Base-by-base conservation (phyloP, 2,797 vertebrate species). In the Syngnathus acus region DNA sequence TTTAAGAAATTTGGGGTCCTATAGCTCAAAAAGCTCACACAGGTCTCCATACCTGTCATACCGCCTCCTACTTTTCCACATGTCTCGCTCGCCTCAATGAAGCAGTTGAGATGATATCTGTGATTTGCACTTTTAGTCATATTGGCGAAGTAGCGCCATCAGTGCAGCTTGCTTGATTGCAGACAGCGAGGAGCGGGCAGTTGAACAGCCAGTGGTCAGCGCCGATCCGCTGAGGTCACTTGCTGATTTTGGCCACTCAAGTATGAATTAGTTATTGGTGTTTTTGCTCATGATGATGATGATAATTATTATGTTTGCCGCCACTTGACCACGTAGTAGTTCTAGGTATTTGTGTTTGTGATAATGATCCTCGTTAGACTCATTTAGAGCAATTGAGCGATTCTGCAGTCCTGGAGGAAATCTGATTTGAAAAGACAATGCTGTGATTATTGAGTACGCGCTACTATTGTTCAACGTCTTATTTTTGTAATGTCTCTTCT, bases 401-500 rank as follows among this genome's bases (percentile, higher is more conserved):
- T 75, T 69, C 66, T 68, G 16, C n/a, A 4, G 71, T 71, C 80
- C 74, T 59, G 39, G n/a, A 47, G 21, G 60, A 62, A 78, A 78
- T 72, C 48, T 72, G 67, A 80, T 79, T 78, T 74, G 62, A 76
- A 64, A 67, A 58, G 70, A 78, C 76, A 72, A 65, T 77, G 71
- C 57, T 66, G 9, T 80, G 80, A 82, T 88, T 76, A 85, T 79
- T 62, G 72, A 68, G 65, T 81, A 79, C 65, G 73, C 63, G 83
- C 71, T 75, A 79, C 68, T 71, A 37, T 68, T 62, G 66, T 72
- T 74, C 17, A 9, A 7, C 69, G 76, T 51, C 21, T 70, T 77
- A 78, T 81, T 78, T 85, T 75, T 81, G 64, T 81, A 64, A 79
- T 81, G 78, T 74, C 78, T 82, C 77, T 82, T 79, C 71, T 61